Base-by-base conservation (phyloP, 2,888 invertebrate genomes). In the Meloe dianella region DNA sequence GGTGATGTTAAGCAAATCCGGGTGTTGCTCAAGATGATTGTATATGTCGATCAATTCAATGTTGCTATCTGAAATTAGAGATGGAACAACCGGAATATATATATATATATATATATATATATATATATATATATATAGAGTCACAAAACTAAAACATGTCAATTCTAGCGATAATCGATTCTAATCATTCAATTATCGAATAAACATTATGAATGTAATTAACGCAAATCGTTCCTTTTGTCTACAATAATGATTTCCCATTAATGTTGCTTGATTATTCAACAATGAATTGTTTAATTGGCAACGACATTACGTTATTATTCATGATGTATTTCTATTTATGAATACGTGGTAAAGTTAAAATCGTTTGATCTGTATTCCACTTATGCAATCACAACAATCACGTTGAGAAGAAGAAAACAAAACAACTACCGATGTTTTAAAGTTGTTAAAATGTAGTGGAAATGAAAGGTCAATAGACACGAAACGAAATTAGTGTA, bases 1-100 rank as follows among this genome's bases (percentile, higher is more conserved):
- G 79, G 75, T 76, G 79, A 80, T 81, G 81, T 81, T 81, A 79
- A 80, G 78, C 78, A 81, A 81, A 82, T 81, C 79, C 80, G 73
- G 75, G 76, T 77, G 78, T 73, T 73, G 70, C 71, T 65, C 71
- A 73, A 74, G 68, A 75, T 77, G 74, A 75, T 75, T 75, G 74
- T 77, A 70, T 74, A 71, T 73, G 77, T 78, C 77, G 75, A 77
- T 77, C 77, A 77, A 74, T 74, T n/a, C n/a, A n/a, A n/a, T 75
- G 75, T 73, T 75, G 75, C 74, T 71, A 74, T 71, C 73, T 63
- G 51, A 27, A 57, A 57, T 24, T n/a, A 30, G 7, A 41, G 7
- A 17, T 41, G 7, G 41, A 9, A 35, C 14, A 58, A 14, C 20
- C 20, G 29, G 22, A 20, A 59, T 2, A n/a, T n/a, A n/a, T n/a